These are phyloP conservation scores for Archocentrus centrarchus DNA, from an alignment of 2,113 vertebrate species.

Conservation along the genomic window DNA sequence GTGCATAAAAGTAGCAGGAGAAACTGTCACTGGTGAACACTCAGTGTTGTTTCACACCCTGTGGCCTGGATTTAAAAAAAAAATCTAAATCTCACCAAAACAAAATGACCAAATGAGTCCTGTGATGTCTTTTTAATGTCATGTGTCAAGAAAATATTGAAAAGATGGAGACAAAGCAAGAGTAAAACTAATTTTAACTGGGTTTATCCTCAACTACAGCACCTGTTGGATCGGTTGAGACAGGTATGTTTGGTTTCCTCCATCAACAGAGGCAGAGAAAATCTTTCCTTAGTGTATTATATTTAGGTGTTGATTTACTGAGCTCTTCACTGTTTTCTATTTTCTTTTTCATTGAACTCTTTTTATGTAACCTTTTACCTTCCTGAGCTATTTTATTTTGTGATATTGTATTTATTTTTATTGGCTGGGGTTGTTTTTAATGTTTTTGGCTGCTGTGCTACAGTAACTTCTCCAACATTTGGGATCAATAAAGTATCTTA, in stretches of 20 bases:
- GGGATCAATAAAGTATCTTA: background rate
- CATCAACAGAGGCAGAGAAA: background rate
- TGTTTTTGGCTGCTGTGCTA: background rate
- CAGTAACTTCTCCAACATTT: background rate
- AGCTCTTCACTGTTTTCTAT: background rate
- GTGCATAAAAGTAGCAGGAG: background rate
- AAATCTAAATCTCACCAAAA: background rate
- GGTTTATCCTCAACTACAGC: background rate
- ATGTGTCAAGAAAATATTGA: background rate
- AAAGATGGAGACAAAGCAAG: background rate
- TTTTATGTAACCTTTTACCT: slow-evolving; percentile 1
- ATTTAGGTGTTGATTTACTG: background rate
- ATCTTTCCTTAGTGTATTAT: background rate
- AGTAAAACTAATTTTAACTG: background rate
- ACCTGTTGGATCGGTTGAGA: background rate
- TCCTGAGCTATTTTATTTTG: background rate
- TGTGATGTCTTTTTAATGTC: background rate
- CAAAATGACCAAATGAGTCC: background rate
- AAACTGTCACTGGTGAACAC: background rate
- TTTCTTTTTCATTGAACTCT: background rate
- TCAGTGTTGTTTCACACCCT: background rate
- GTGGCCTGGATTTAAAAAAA: background rate
- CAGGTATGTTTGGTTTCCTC: background rate
- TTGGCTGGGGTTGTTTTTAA: background rate
- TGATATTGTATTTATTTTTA: background rate